A percentile compares a stretch with the other conserved stretches of the same genome.
These are phyloP conservation scores for Microchrysa polita DNA, from an alignment of 2,888 invertebrate species.

Conservation along the genomic window DNA sequence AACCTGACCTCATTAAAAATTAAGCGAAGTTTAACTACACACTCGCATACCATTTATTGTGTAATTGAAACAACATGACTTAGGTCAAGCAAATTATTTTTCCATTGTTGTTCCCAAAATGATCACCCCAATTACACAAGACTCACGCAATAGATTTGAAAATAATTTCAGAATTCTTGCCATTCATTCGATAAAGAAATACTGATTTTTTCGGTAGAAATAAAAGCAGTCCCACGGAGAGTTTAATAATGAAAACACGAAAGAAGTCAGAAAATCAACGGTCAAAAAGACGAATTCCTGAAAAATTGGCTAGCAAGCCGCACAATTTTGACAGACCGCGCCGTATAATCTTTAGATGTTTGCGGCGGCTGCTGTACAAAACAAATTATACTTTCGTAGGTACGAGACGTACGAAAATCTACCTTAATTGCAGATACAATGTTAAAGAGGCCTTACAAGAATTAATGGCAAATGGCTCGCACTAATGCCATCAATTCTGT, in stretches of 20 bases:
- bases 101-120: slow-evolving; percentile 25
- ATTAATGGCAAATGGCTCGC: not conserved
- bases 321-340: slow-evolving; percentile 3
- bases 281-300: slow-evolving; percentile 21
- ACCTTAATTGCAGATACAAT: not conserved
- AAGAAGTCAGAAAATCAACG: not conserved
- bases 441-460: not conserved
- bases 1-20: too few relatives aligned
- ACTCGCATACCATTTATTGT: not conserved
- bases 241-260: not conserved
- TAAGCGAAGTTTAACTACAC: not conserved
- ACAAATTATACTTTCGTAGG: too few relatives aligned
- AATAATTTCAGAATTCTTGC: slow-evolving; percentile 10
- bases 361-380: too few relatives aligned
- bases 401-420: too few relatives aligned
- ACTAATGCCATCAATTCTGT: slow-evolving; percentile 1
- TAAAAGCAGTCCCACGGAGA: not conserved
- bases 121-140: slow-evolving; percentile 24
- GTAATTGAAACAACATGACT: slow-evolving; percentile 14
- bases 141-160: slow-evolving; percentile 33
- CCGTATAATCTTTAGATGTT: not conserved
- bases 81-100: slow-evolving; percentile 13
- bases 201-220: slow-evolving; percentile 20
- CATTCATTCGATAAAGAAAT: not conserved
- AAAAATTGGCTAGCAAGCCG: slow-evolving; percentile 31